Base-by-base conservation (phyloP, 2,113 vertebrate species). In the Cercocebus atys region DNA sequence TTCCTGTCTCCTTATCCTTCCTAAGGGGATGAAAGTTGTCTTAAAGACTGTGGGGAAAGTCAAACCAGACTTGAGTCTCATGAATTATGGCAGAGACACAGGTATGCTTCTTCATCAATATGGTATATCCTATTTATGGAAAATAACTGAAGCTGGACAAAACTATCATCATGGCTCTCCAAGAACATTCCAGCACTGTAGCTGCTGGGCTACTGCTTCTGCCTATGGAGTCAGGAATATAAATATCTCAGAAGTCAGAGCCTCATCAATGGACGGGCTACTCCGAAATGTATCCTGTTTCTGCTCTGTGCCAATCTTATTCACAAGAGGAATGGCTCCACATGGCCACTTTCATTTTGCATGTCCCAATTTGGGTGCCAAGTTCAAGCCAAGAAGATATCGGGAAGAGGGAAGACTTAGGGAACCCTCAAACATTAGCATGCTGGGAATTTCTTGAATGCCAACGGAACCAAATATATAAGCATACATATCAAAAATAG, bases 181-280 rank as follows among this genome's bases (percentile, higher is more conserved):
- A 25, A 2, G 61, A 7, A 35, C 8, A 2, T 73, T 32, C 59
- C 8, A 5, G 75, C 0, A 1, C 45, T 6, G 64, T 1, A 8
- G 0, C 38, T 8, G 32, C 50, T 1, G 0, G 2, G 1, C 6
- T 2, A 0, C 35, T 9, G 3, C 14, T 27, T 68, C 55, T 10
- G 8, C 12, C 59, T 22, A 4, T 1, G 27, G 30, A 23, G 4
- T 35, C 64, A 3, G 0, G 40, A n/a, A 68, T 8, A 7, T 61
- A 0, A 0, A 20, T 25, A 1, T 47, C 6, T 13, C 2, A 13
- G 35, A 40, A n/a, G 2, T 4, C 0, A 22, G 0, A 1, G n/a
- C 66, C 43, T 72, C 17, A 0, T 2, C 3, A 0, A 1, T 4
- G 16, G 18, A 12, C 16, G 10, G 0, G 2, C 12, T 13, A 4